These are phyloP conservation scores for Smittia aterrima DNA, from an alignment of 2,888 invertebrate genomes.

Conservation along the genomic window DNA sequence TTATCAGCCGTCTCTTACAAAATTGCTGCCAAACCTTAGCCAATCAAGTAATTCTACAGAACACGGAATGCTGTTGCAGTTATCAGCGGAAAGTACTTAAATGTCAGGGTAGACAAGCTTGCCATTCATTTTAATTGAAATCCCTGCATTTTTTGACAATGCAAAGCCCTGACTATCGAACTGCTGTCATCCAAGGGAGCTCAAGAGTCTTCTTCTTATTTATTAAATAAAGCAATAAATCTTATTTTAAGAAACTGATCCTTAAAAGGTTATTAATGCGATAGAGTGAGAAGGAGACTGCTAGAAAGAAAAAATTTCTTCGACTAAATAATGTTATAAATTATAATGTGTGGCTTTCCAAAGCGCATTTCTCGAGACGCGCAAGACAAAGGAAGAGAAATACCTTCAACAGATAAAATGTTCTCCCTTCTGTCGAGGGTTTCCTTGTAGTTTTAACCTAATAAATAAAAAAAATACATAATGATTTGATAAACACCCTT, in stretches of 20 bases:
- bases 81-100: too few relatives aligned
- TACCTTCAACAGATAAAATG: constrained; percentile 11
- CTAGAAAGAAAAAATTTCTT: constrained; percentile 13
- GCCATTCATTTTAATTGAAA: too few relatives aligned
- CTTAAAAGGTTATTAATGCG: constrained; percentile 40
- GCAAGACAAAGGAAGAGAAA: background rate
- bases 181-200: too few relatives aligned
- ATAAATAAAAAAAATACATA: constrained; percentile 40
- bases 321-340: constrained; percentile 39
- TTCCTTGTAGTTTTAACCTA: constrained; percentile 25
- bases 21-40: too few relatives aligned
- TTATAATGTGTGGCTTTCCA: constrained; percentile 36
- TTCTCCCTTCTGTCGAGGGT: constrained; percentile 25
- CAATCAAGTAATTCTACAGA: too few relatives aligned
- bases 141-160: too few relatives aligned
- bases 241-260: constrained; percentile 38
- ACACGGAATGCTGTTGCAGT: too few relatives aligned
- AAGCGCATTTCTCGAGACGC: background rate
- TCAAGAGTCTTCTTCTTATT: background rate
- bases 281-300: constrained; percentile 12
- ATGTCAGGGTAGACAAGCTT: too few relatives aligned
- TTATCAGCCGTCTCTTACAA: too few relatives aligned
- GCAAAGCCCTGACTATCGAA: too few relatives aligned
- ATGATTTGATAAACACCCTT: constrained; percentile 42
- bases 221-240: constrained; percentile 41